Base-by-base conservation (phyloP, 2,113 vertebrate species). In the Halcyon malimbica region DNA sequence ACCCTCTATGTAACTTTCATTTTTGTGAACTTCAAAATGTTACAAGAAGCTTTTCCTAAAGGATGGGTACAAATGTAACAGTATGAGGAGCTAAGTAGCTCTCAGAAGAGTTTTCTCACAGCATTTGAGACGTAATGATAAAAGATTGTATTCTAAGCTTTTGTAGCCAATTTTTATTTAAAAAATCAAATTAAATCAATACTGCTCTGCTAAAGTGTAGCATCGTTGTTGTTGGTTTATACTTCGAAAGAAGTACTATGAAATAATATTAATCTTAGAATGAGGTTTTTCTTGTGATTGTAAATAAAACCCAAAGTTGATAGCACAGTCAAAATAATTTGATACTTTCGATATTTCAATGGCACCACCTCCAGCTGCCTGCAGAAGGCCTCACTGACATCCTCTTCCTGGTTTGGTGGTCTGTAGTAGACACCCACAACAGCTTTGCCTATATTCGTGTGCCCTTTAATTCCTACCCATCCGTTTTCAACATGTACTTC, bases 51-150 rank as follows among this genome's bases (percentile, higher is more conserved):
- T 68, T 35, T 83, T 91, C 6, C 16, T 21, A 51, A 44, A 50
- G 44, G 54, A 24, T 41, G 35, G 51, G 90, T 89, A 4, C 56
- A 29, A 92, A 67, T 46, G 48, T 62, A 75, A 65, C 44, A 91
- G 46, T 50, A 37, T 35, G 10, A 85, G 79, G 62, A 93, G 79
- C 41, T 78, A 44, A 44, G 62, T 79, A 73, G 20, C 87, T 83
- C 50, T 31, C 39, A 69, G 50, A 71, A 63, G 53, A 88, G 77
- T 84, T 92, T 97, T 96, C 90, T 80, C 93, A 85, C 82, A 85
- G 83, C 44, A 42, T 39, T 71, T 50, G 74, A 90, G 44, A 93
- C 59, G 46, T 53, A 71, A 86, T 93, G 95, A 93, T 94, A 80
- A 57, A 94, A 85, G 6, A 9, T 41, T 88, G 63, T 94, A 57